Base-by-base conservation (phyloP, 2,888 invertebrate genomes). In the Morpho achilles region DNA sequence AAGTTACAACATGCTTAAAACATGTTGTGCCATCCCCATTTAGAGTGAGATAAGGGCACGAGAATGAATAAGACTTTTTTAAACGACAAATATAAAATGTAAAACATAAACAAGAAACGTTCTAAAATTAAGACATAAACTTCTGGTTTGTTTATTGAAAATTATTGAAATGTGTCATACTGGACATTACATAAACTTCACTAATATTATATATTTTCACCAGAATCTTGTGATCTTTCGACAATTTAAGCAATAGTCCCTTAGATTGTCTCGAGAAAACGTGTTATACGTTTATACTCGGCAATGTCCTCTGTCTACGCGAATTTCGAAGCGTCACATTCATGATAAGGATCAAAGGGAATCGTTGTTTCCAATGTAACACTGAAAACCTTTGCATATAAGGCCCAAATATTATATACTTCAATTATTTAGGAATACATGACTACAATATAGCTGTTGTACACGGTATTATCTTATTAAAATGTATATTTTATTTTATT, bases 281-380 rank as follows among this genome's bases (percentile, higher is more conserved):
- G 32, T 80, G 76, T 82, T 82, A 80, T 80, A 84, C 81, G 80
- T 82, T 75, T 74, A n/a, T n/a, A 69, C 68, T 67, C 76, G 75
- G 80, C 80, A 78, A 74, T 74, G 71, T 70, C 73, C 70, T 72
- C 72, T 77, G 80, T 83, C 82, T 79, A 77, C 70, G 73, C 68
- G 77, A 80, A 78, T 80, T 77, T 78, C 73, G 70, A 68, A 45
- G 45, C 77, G 75, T 76, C 82, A 79, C 80, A 82, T 64, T 66
- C 76, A 74, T 78, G 82, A 81, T 80, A 79, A 76, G 76, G 77
- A 76, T 80, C 76, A 74, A 68, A 59, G 71, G 10, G 10, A 73
- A 75, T 78, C 82, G 77, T 78, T 81, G 81, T 83, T 82, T 77
- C 73, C 22, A 23, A 42, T 42, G n/a, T 45, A 42, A 54, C 41